A percentile compares a stretch with the other conserved stretches of the same genome.
These are phyloP conservation scores for Luperina testacea DNA, from an alignment of 2,888 invertebrate genomes.

Conservation along the genomic window DNA sequence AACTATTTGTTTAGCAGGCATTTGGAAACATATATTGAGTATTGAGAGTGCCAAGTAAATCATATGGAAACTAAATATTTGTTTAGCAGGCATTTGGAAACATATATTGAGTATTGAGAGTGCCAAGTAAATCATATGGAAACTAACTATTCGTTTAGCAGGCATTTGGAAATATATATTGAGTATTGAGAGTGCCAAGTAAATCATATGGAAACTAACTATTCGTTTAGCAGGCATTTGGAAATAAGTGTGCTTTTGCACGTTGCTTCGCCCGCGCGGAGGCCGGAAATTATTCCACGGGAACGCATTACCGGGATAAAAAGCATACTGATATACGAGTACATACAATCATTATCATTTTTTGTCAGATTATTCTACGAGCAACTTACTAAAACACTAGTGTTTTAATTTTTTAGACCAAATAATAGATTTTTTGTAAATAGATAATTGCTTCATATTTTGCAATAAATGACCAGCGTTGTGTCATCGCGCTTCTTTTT, in stretches of 20 bases:
- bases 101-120: too few species aligned
- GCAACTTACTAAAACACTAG: too few species aligned
- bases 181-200: background rate
- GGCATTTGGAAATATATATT: background rate
- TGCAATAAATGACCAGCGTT: too few species aligned
- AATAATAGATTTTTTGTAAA: too few species aligned
- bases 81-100: background rate
- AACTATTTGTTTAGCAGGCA: background rate
- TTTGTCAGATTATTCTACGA: too few species aligned
- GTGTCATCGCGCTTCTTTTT: too few species aligned
- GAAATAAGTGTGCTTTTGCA: background rate
- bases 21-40: background rate
- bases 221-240: background rate
- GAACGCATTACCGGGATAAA: background rate
- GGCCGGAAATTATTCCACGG: background rate
- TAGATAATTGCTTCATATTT: too few species aligned
- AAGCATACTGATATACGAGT: too few species aligned
- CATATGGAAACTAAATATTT: background rate
- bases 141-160: background rate
- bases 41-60: background rate
- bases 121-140: background rate
- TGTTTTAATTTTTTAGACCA: too few species aligned
- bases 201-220: background rate
- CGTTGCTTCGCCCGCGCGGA: too few species aligned
- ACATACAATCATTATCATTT: too few species aligned